Evolutionary conservation across 2,888 invertebrate species (phyloP).

Genomic region (Tenthredo distinguenda): DNA sequence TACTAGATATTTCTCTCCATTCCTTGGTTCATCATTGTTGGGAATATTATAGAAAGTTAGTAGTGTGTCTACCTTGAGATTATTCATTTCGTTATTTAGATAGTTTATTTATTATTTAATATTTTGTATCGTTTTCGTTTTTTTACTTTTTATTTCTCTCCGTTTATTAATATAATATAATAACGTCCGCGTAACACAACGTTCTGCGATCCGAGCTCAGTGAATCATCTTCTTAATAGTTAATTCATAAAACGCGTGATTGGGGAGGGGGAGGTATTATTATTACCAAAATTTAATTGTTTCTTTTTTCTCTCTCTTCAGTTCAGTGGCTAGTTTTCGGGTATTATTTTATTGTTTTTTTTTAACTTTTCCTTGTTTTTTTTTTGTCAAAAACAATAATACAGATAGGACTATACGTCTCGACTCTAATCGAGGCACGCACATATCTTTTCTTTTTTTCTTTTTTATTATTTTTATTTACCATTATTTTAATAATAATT

Average conservation of each 20-base stretch:
- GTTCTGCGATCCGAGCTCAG: background rate
- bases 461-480: constrained; percentile 33
- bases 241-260: background rate
- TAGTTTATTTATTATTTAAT: background rate
- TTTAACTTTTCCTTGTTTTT: background rate
- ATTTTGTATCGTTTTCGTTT: background rate
- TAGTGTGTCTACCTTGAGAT: constrained; percentile 3
- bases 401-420: background rate
- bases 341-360: background rate
- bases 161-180: constrained; percentile 1
- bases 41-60: background rate
- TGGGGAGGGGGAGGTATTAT: background rate
- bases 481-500: constrained; percentile 70
- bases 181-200: constrained; percentile 9
- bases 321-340: background rate
- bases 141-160: background rate
- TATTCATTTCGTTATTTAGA: background rate
- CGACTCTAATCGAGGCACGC: background rate
- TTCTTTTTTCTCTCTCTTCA: background rate
- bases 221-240: background rate
- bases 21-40: background rate
- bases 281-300: background rate
- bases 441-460: background rate
- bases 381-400: background rate
- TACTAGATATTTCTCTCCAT: background rate